Evolutionary conservation across 1,140 invertebrate genomes (phyloP), one percentile per base, ranked within the genome.

Genomic region (Nasonia longicornis): DNA sequence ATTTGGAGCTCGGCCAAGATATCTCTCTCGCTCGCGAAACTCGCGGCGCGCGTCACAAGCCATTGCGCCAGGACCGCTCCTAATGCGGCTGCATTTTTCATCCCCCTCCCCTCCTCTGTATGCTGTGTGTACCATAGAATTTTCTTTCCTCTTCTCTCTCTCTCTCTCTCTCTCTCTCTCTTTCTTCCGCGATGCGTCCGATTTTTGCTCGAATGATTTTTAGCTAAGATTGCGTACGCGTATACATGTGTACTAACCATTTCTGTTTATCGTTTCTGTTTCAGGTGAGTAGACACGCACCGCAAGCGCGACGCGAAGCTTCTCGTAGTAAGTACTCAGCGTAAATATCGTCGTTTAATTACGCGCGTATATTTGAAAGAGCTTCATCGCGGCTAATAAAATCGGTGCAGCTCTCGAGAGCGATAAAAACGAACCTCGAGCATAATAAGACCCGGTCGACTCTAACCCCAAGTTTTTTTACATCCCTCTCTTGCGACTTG

Each of bases 1-100:
- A 80, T 80, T 81, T 81, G 80, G 80, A 64, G 2, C 0, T 10
- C 48, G 66, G 29, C 80, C 80, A 81, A 52, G 45, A 67, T 66
- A 58, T 58, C 52, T 58, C 52, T 58, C 52, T 58, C 52, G 31
- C 31, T 35, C 38, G 69, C 42, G 38, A 29, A 69, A 66, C 67
- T 29, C 77, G 45, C 67, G 20, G 73, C 20, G 35, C 79, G 52
- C 66, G 80, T 81, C 74, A 81, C 80, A 71, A 81, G 29, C 80
- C 80, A 81, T 81, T 81, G 80, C 73, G 67, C 79, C 64, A 63
- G 52, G 71, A 4, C 63, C 31, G 64, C 35, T 74, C 78, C 63
- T 80, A 80, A 80, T 80, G 72, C 70, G 52, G 52, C 52, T 58
- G 52, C 52, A 58, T 58, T 58, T 58, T 16, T 58, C 52, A 20